These are phyloP conservation scores for Pyralis farinalis DNA, from an alignment of 2,888 invertebrate species.

Conservation along the genomic window DNA sequence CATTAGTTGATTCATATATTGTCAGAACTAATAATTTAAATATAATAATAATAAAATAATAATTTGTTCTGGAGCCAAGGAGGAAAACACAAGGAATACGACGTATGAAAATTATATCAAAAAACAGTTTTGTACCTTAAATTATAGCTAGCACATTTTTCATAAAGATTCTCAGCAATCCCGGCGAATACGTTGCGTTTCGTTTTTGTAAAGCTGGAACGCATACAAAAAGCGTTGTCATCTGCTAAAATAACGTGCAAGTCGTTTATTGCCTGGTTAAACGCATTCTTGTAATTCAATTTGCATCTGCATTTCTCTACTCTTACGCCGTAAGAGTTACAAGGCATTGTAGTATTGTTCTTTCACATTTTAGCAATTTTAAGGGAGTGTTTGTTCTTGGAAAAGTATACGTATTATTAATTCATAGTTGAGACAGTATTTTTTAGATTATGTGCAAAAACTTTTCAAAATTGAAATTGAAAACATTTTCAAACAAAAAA, in stretches of 20 bases:
- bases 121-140: conserved; percentile 30
- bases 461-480: no score
- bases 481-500: no score
- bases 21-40: no score
- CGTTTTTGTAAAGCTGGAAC: neutral
- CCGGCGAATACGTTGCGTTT: conserved; percentile 14
- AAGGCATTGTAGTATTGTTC: conserved; percentile 16
- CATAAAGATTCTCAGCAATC: conserved; percentile 28
- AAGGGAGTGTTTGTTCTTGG: no score
- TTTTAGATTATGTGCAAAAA: no score
- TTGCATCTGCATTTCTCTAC: conserved; percentile 24
- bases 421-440: no score
- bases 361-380: no score
- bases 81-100: no score
- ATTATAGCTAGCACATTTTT: conserved; percentile 42
- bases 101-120: neutral
- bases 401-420: no score
- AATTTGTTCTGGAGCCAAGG: no score
- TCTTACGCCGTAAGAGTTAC: conserved; percentile 21
- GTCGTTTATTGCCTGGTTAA: neutral
- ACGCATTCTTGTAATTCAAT: conserved; percentile 6
- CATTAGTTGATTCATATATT: no score
- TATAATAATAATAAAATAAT: no score
- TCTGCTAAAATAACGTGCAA: conserved; percentile 16
- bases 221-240: conserved; percentile 1